phyloP scores from a whole-genome alignment of 2,888 invertebrate genomes.

The Dioctria rufipes region DNA sequence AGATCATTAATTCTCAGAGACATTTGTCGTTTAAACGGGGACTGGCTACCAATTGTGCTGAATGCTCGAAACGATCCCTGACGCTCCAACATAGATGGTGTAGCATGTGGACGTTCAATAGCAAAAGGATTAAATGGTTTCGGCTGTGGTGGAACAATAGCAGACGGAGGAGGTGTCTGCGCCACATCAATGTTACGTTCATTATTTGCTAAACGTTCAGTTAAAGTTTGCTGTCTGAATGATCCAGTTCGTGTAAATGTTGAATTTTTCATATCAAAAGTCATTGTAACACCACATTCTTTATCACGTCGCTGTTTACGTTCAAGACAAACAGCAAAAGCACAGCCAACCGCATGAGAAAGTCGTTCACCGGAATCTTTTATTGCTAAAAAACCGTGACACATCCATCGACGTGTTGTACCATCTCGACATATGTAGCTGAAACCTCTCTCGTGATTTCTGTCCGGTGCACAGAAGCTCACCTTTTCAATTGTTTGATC shows the following conservation, averaged over 20 bases:
- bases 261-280: slow-evolving; percentile 89
- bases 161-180: slow-evolving; percentile 64
- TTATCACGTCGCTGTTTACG: slow-evolving; percentile 98
- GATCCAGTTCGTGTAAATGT: slow-evolving; percentile 95
- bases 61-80: slow-evolving; percentile 97
- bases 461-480: slow-evolving; percentile 99
- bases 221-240: slow-evolving; percentile 87
- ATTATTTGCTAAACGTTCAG: slow-evolving; percentile 79
- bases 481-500: slow-evolving; percentile 99
- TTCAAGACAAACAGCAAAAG: slow-evolving; percentile 98
- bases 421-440: slow-evolving; percentile 99
- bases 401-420: slow-evolving; percentile 99
- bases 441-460: slow-evolving; percentile 96
- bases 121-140: slow-evolving; percentile 90
- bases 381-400: slow-evolving; percentile 97
- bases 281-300: slow-evolving; percentile 95
- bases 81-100: slow-evolving; percentile 92
- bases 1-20: slow-evolving; percentile 95
- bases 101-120: slow-evolving; percentile 96
- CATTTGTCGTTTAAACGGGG: slow-evolving; percentile 96
- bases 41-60: slow-evolving; percentile 82
- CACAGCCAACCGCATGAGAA: slow-evolving; percentile 99
- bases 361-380: slow-evolving; percentile 97
- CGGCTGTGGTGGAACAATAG: slow-evolving; percentile 72
- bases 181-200: slow-evolving; percentile 71